Base-by-base conservation (phyloP, 53 echinoderm and acorn worm species). In the Echinarachnius parma region DNA sequence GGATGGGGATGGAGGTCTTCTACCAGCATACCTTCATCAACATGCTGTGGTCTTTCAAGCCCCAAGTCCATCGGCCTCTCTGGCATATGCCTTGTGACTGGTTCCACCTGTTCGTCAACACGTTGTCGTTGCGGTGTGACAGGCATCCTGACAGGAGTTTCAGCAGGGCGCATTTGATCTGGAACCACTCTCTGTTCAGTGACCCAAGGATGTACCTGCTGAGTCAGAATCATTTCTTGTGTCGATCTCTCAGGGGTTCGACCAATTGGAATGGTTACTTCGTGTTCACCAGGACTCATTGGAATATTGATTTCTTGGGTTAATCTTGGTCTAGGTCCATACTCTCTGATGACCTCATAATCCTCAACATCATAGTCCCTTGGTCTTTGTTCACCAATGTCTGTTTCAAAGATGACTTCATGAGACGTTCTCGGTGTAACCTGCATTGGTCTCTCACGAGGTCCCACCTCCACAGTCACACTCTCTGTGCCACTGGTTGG, bases 401-500 rank as follows among this genome's bases (percentile, higher is more conserved):
- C 77, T 28, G 77, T 61, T 61, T 76, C 77, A 61, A 76, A 76
- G 30, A 48, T 76, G 18, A 50, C 53, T 31, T 76, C 55, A 29
- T 76, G 77, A 21, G 49, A 48, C 3, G 47, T 48, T 76, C 53
- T 58, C 26, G 77, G 77, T 21, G 49, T 48, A 18, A 26, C 31
- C 27, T 54, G 62, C 15, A 27, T n/a, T 15, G 76, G 56, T 26
- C 65, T 50, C 9, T 60, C 66, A 22, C 78, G 84, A 34, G 87
- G 81, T 34, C 84, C 67, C 26, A 92, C 75, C 31, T 80, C 92
- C 13, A 92, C 70, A 33, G 81, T 84, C 26, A 92, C 84, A 78
- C 84, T 81, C 66, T 87, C 92, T 32, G 87, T 78, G 32, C 84
- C 87, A 63, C 74, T 57, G 1, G 57, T 72, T 13, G 74, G 57